Conservation (phyloP, 23 tunicate species). For the Trididemnum clinides region DNA sequence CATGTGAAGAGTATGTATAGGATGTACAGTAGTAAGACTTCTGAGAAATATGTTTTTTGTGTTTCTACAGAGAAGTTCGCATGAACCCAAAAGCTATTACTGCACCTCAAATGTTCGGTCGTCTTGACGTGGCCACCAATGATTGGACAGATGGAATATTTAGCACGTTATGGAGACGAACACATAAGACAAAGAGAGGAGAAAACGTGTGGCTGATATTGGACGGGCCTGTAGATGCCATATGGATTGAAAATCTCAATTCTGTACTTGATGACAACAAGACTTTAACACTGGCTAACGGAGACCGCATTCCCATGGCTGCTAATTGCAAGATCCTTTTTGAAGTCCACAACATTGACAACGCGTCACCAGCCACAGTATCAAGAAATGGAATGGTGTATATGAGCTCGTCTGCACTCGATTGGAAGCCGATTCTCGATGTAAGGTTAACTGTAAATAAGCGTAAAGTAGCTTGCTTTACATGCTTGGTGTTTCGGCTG, state of each 20-base stretch:
- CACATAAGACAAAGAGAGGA: constrained; percentile 95
- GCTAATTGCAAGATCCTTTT: constrained; percentile 93
- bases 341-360: constrained; percentile 99
- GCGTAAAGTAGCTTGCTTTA: too few relatives aligned
- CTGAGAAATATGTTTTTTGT: neutral
- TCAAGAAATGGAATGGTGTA: constrained; percentile 98
- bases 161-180: constrained; percentile 93
- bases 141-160: constrained; percentile 99
- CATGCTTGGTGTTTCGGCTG: too few relatives aligned
- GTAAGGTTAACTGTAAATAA: too few relatives aligned
- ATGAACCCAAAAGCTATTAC: constrained; percentile 99
- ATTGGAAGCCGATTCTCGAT: constrained; percentile 97
- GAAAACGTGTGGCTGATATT: constrained; percentile 93
- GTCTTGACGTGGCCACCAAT: constrained; percentile 97
- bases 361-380: constrained; percentile 99
- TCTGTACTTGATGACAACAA: constrained; percentile 99
- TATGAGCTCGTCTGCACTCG: constrained; percentile 95
- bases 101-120: constrained; percentile 99
- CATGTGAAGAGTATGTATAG: too few relatives aligned
- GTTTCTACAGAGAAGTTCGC: constrained; percentile 74
- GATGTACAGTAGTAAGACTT: too few relatives aligned
- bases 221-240: constrained; percentile 99
- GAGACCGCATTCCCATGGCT: constrained; percentile 98
- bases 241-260: constrained; percentile 98
- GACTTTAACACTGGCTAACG: constrained; percentile 96